A percentile compares a stretch with the other conserved stretches of the same genome.
Conservation (phyloP, 2,113 vertebrate species). For the Prochilodus magdalenae region DNA sequence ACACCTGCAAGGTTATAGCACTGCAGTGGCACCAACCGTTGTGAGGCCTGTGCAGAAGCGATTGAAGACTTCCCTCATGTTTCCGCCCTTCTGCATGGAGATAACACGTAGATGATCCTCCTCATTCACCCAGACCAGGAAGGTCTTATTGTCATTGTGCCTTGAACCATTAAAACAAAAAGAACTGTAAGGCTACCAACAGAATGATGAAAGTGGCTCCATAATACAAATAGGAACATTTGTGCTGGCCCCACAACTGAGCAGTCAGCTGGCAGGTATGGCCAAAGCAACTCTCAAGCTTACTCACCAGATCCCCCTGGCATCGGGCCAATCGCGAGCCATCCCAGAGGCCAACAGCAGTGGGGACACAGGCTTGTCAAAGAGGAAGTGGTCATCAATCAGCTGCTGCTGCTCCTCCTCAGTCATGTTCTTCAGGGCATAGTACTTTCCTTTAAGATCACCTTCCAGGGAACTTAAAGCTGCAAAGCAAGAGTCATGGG, state of each 20-base stretch:
- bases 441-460: conserved; percentile 91
- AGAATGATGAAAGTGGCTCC: too few relatives aligned
- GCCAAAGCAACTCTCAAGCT: background rate
- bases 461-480: conserved; percentile 81
- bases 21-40: conserved; percentile 74
- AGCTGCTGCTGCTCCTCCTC: conserved; percentile 96
- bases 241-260: background rate
- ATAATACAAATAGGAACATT: background rate
- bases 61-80: conserved; percentile 93
- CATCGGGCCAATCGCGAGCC: conserved; percentile 94
- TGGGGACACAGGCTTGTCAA: conserved; percentile 94
- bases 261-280: background rate
- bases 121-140: conserved; percentile 97
- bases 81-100: conserved; percentile 97
- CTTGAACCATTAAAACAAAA: conserved; percentile 63
- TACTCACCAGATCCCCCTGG: conserved; percentile 91
- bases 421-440: conserved; percentile 91
- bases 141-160: conserved; percentile 97
- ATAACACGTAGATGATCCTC: conserved; percentile 97
- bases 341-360: conserved; percentile 92
- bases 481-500: conserved; percentile 34
- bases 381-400: conserved; percentile 96
- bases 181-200: background rate
- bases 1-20: background rate
- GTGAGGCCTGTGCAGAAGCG: conserved; percentile 93